Percentiles rank a stretch among this genome's conserved stretches.
These are phyloP conservation scores for Macrotrachela quadricornifera DNA, from an alignment of 1,140 invertebrate species.

Conservation along the genomic window DNA sequence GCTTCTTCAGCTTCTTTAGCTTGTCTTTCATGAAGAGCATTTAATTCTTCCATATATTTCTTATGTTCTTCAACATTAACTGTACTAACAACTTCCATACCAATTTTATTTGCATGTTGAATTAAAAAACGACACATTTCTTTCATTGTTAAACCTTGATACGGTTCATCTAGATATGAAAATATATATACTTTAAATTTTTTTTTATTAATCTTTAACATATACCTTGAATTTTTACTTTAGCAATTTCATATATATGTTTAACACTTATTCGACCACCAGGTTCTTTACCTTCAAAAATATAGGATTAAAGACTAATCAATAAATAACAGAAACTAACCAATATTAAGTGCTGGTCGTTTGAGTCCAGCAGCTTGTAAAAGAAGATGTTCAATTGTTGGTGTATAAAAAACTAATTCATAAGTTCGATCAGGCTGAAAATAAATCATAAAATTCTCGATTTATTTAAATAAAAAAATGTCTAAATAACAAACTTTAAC, in stretches of 20 bases:
- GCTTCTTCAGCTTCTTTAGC: too few relatives aligned
- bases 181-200: neutral
- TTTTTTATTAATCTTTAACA: conserved; percentile 2
- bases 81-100: conserved; percentile 54
- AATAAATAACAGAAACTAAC: conserved; percentile 27
- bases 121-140: conserved; percentile 58
- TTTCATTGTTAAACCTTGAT: conserved; percentile 21
- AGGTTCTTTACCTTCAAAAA: conserved; percentile 47
- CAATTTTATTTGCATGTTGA: conserved; percentile 49
- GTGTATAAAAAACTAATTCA: conserved; percentile 55
- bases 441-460: conserved; percentile 11
- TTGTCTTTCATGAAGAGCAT: too few relatives aligned
- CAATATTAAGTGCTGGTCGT: conserved; percentile 51
- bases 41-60: too few relatives aligned
- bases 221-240: conserved; percentile 70
- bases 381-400: conserved; percentile 61
- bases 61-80: too few relatives aligned
- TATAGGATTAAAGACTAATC: conserved; percentile 6
- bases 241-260: conserved; percentile 93
- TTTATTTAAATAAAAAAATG: neutral
- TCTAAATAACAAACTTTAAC: conserved; percentile 39
- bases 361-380: conserved; percentile 79
- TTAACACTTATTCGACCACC: conserved; percentile 76
- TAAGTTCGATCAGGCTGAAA: conserved; percentile 59
- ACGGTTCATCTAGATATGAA: neutral